phyloP scores from a whole-genome alignment of 2,113 vertebrate species.

The Pyxicephalus adspersus region DNA sequence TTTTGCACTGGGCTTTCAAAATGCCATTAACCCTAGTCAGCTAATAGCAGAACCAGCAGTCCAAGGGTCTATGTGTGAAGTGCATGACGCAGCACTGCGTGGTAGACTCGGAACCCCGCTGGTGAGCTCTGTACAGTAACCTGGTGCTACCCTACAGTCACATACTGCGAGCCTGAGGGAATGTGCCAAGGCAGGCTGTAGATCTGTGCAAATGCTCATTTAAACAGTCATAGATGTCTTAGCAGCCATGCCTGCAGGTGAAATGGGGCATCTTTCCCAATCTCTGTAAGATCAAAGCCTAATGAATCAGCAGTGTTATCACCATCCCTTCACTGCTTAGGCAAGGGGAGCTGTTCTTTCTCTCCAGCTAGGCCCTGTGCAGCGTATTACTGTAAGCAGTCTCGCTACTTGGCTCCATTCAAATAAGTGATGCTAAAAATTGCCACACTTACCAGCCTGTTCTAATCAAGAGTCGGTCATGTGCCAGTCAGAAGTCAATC shows the following conservation, averaged over 20 bases:
- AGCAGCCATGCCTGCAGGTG: constrained; percentile 17
- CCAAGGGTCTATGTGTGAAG: constrained; percentile 27
- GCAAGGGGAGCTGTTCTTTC: not conserved
- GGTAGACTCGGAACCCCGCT: constrained; percentile 18
- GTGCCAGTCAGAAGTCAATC: not conserved
- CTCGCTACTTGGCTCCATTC: not conserved
- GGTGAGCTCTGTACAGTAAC: constrained; percentile 39
- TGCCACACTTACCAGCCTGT: not conserved
- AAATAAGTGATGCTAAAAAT: not conserved
- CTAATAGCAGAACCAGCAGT: not conserved
- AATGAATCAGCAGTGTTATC: constrained; percentile 48
- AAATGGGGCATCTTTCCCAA: constrained; percentile 15
- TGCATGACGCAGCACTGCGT: constrained; percentile 55
- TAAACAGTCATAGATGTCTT: constrained; percentile 15
- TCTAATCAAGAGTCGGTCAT: not conserved
- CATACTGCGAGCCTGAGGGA: constrained; percentile 38
- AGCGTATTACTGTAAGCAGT: not conserved
- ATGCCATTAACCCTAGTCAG: constrained; percentile 13
- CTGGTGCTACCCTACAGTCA: constrained; percentile 32
- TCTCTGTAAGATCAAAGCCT: constrained; percentile 18
- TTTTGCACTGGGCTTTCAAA: not conserved
- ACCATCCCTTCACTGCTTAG: not conserved
- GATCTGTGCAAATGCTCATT: constrained; percentile 29
- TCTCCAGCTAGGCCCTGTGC: constrained; percentile 29
- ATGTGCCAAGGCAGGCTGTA: constrained; percentile 16